phyloP scores from a whole-genome alignment of 2,888 invertebrate species.

The Escarpia spicata region DNA sequence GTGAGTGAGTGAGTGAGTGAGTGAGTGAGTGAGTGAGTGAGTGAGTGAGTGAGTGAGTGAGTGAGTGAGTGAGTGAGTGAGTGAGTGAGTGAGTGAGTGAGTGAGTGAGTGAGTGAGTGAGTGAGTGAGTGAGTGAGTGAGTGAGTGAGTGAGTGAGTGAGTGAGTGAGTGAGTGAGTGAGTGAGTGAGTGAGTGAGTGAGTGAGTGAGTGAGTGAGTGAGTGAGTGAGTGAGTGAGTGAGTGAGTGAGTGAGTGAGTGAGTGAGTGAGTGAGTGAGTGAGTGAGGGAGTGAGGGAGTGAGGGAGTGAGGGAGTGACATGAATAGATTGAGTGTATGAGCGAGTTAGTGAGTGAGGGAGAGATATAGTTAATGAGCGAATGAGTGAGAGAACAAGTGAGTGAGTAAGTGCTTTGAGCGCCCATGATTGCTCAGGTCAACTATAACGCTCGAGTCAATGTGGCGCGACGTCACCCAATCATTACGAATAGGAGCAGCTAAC shows the following conservation, averaged over 20 bases:
- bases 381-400: not conserved
- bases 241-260: no score
- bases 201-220: not conserved
- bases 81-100: slow-evolving; percentile 19
- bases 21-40: not conserved
- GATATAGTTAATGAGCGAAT: not conserved
- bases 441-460: not conserved
- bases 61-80: slow-evolving; percentile 9
- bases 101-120: slow-evolving; percentile 19
- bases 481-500: not conserved
- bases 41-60: no score
- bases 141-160: slow-evolving; percentile 19
- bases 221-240: no score
- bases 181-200: not conserved
- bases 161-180: not conserved
- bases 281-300: no score
- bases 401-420: not conserved
- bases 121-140: slow-evolving; percentile 19
- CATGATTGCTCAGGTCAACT: no score
- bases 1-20: slow-evolving; percentile 19
- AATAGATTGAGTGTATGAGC: no score
- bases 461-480: not conserved
- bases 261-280: no score
- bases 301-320: no score
- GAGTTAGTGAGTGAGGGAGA: not conserved